phyloP scores from a whole-genome alignment of 2,113 vertebrate genomes.

The Elephantulus edwardii region DNA sequence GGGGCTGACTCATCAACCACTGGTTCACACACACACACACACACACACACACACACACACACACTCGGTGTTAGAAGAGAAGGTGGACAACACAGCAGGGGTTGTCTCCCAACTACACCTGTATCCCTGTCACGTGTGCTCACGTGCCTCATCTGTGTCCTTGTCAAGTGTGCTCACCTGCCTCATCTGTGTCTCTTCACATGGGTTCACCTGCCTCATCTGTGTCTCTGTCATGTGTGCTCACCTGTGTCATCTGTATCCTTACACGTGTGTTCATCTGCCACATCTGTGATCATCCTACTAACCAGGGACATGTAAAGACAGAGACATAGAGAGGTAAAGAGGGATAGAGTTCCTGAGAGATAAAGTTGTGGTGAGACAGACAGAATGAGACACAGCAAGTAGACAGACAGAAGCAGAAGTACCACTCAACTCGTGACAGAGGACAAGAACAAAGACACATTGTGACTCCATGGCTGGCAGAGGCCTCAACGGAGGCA shows the following conservation, averaged over 20 bases:
- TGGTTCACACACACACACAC: background rate
- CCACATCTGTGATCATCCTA: background rate
- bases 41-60: too few species aligned
- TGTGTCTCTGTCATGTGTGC: too few species aligned
- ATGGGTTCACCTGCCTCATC: too few species aligned
- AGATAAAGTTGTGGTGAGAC: background rate
- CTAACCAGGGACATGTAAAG: background rate
- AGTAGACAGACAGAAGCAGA: background rate
- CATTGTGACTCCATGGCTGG: background rate
- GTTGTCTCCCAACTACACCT: background rate
- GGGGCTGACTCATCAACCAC: background rate
- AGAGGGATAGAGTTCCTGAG: background rate
- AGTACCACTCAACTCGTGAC: background rate
- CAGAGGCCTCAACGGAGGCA: background rate
- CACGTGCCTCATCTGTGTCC: background rate
- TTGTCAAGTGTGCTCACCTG: too few species aligned
- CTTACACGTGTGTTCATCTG: too few species aligned
- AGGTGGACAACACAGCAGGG: background rate
- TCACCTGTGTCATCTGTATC: too few species aligned
- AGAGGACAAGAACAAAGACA: background rate
- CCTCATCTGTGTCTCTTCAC: too few species aligned
- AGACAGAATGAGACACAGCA: accelerated
- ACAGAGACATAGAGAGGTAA: background rate
- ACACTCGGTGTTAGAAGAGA: too few species aligned
- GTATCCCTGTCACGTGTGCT: background rate